phyloP scores from a whole-genome alignment of 2,797 vertebrate species.

The Siniperca obscura region DNA sequence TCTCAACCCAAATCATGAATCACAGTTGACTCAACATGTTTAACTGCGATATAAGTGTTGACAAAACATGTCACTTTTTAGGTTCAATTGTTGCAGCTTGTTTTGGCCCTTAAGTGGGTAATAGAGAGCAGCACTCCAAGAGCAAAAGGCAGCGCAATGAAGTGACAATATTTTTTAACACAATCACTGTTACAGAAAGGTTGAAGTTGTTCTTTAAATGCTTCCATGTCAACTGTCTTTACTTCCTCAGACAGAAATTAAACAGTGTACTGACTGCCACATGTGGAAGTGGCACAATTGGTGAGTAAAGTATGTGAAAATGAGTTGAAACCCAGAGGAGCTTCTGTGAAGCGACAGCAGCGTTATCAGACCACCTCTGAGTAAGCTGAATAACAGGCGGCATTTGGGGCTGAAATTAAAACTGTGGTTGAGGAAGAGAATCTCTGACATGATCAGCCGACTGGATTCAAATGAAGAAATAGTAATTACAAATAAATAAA shows the following conservation, averaged over 20 bases:
- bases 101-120: not conserved
- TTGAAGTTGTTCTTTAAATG: slow-evolving; percentile 42
- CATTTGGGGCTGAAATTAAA: slow-evolving; percentile 65
- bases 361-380: slow-evolving; percentile 62
- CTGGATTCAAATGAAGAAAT: slow-evolving; percentile 69
- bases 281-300: slow-evolving; percentile 48
- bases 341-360: slow-evolving; percentile 20
- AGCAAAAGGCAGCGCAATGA: slow-evolving; percentile 2
- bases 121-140: not conserved
- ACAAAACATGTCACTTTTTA: not conserved
- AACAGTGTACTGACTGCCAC: slow-evolving; percentile 35
- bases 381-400: slow-evolving; percentile 44
- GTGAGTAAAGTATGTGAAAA: slow-evolving; percentile 62
- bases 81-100: not conserved
- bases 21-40: slow-evolving; percentile 4
- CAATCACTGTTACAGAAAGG: slow-evolving; percentile 26
- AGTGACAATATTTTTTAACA: not conserved
- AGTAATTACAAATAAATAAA: slow-evolving; percentile 69
- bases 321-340: slow-evolving; percentile 62
- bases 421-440: slow-evolving; percentile 52
- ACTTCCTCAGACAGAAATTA: slow-evolving; percentile 42
- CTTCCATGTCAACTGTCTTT: slow-evolving; percentile 34
- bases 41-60: not conserved
- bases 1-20: not conserved
- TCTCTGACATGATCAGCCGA: slow-evolving; percentile 59